These are phyloP conservation scores for Pectinophora gossypiella DNA, from an alignment of 1,140 invertebrate species.

Conservation along the genomic window DNA sequence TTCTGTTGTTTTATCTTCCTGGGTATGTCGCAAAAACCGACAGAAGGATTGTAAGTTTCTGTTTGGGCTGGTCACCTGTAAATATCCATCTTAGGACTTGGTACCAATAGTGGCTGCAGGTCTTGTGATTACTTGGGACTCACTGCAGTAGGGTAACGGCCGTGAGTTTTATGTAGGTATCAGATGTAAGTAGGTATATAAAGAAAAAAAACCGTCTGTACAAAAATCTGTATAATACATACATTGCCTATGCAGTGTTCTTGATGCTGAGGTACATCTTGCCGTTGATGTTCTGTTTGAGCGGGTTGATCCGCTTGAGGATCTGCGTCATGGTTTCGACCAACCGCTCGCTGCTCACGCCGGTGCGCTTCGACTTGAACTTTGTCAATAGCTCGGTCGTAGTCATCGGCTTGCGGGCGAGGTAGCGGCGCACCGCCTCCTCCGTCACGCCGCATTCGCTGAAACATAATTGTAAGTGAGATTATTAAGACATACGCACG, in stretches of 20 bases:
- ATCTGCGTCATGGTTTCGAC: slow-evolving; percentile 96
- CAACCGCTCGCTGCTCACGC: slow-evolving; percentile 90
- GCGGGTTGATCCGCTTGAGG: slow-evolving; percentile 95
- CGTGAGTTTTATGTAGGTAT: too few species aligned
- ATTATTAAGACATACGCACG: background rate
- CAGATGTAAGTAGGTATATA: too few species aligned
- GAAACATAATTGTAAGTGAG: slow-evolving; percentile 1
- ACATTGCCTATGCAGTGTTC: slow-evolving; percentile 8
- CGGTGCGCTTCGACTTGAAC: slow-evolving; percentile 96
- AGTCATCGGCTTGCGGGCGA: slow-evolving; percentile 97
- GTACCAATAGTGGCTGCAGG: too few species aligned
- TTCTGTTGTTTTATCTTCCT: too few species aligned
- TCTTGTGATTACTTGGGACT: too few species aligned
- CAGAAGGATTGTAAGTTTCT: too few species aligned
- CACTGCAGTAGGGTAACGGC: too few species aligned
- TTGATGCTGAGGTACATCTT: slow-evolving; percentile 96
- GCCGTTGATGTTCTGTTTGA: slow-evolving; percentile 93
- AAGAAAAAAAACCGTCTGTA: too few species aligned
- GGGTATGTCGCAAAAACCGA: too few species aligned
- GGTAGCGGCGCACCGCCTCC: slow-evolving; percentile 93
- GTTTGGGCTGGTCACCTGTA: too few species aligned
- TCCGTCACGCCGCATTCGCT: slow-evolving; percentile 95
- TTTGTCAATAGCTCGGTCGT: slow-evolving; percentile 95
- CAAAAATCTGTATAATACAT: too few species aligned
- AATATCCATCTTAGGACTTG: too few species aligned